Evolutionary conservation across 2,888 invertebrate species (phyloP), one percentile per base, ranked within the genome.

Genomic region (Eupeodes latifasciatus): DNA sequence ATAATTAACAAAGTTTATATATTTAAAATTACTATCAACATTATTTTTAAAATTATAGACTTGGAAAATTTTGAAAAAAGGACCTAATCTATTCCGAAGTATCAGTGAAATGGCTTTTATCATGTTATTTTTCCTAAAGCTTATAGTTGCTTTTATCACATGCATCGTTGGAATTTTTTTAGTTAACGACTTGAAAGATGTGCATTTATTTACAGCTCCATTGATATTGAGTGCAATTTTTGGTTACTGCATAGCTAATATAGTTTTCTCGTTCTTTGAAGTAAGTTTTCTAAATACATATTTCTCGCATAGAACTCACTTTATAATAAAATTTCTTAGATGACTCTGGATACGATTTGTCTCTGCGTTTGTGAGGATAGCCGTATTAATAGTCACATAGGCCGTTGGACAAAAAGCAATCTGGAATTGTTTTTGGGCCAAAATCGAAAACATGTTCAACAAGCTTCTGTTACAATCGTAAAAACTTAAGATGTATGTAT

Each of bases 71-170:
- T 95, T 98, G 90, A 95, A 96, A 51, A 96, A 95, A 92, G 97
- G 98, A 93, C 96, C 96, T 0, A 93, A 98, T 53, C 96, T 98
- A 95, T 96, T 99, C 89, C 97, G 97, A 0, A 97, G 98, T 0
- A 97, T 99, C 81, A 98, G 98, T 94, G 96, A 97, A 90, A 95
- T 98, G 59, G 98, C 98, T 6, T 98, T 98, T 93, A 98, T 98
- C 92, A 96, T 99, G 87, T 94, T 99, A 61, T 98, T 99, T 93
- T 94, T 99, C 89, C 98, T 97, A 75, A 97, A 97, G 92, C 80
- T 93, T 64, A 89, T 95, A 80, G 97, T 98, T 79, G 98, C 98
- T 5, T 96, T 97, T 0, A 94, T 97, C 7, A 97, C 97, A 0
- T 98, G 97, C 53, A 95, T 96, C 76, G 94, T 97, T 74, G 97